Base-by-base conservation (phyloP, 2,888 invertebrate species). In the Pimpla rufipes region DNA sequence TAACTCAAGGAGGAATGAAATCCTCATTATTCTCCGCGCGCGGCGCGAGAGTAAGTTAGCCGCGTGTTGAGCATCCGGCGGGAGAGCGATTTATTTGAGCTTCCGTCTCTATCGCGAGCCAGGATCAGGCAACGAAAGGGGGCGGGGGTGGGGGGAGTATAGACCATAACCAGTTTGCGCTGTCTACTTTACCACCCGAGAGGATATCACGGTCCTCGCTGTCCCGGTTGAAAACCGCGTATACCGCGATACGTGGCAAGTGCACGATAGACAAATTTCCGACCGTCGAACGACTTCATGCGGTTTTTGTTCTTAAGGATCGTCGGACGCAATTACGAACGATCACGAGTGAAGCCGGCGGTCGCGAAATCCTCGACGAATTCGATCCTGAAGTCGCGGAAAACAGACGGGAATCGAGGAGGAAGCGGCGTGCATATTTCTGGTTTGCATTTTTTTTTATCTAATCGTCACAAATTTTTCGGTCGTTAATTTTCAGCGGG, bases 11-110 rank as follows among this genome's bases (percentile, higher is more conserved):
- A 84, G 87, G 85, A 89, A 88, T 86, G 88, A 88, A 89, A 90
- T 90, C 79, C 89, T 90, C 89, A 89, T 90, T 90, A 90, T 88
- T 89, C 90, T 87, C 85, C n/a, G n/a, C n/a, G n/a, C n/a, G 81
- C 81, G 83, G 81, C 80, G 83, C 85, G 82, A 83, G 83, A 83
- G 79, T 76, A 85, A 87, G 88, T 88, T 86, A 83, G 87, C 88
- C 86, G 87, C 85, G 89, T 86, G 88, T 85, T 86, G 87, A 86
- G 88, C 90, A 90, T 90, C 90, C 90, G 90, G 90, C 88, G 88
- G 85, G 80, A 79, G 86, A 84, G 88, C 90, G 89, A 90, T 90
- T 91, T 90, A 90, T 90, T 90, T 88, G 87, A 89, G 90, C 90
- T 90, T 90, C 90, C 90, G 90, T 88, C 88, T 89, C 88, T 91